A percentile compares a stretch with the other conserved stretches of the same genome.
These are phyloP conservation scores for Astyanax mexicanus DNA, from an alignment of 2,797 vertebrate species.

Conservation along the genomic window DNA sequence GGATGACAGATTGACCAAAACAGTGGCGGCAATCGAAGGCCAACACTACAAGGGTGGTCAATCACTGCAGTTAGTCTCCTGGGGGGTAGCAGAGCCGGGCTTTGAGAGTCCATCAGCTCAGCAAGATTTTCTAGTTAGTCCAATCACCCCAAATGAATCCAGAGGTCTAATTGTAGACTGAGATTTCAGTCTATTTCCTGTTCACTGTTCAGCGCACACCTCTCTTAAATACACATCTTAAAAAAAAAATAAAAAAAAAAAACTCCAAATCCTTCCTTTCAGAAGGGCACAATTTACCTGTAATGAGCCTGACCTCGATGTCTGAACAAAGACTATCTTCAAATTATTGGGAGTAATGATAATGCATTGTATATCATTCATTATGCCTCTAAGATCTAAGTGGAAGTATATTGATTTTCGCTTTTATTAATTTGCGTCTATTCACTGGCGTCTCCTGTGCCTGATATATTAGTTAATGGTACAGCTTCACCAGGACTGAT, in stretches of 20 bases:
- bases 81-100: constrained; percentile 31
- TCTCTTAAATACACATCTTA: constrained; percentile 14
- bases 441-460: neutral
- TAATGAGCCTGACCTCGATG: neutral
- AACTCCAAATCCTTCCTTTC: constrained; percentile 18
- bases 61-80: constrained; percentile 50
- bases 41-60: constrained; percentile 56
- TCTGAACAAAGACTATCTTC: constrained; percentile 1
- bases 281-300: constrained; percentile 13
- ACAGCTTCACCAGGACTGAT: neutral
- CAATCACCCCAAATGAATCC: constrained; percentile 12
- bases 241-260: too few relatives aligned
- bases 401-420: neutral
- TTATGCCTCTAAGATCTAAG: neutral
- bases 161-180: constrained; percentile 5
- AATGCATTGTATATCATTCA: neutral
- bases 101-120: constrained; percentile 46
- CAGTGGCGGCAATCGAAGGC: constrained; percentile 50
- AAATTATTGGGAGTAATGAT: neutral
- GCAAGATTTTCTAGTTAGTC: constrained; percentile 38
- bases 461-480: neutral
- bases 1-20: constrained; percentile 58
- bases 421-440: neutral
- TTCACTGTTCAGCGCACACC: constrained; percentile 15
- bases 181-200: neutral